A percentile compares a stretch with the other conserved stretches of the same genome.
These are phyloP conservation scores for Apeira syringaria DNA, from an alignment of 2,888 invertebrate species.

Conservation along the genomic window DNA sequence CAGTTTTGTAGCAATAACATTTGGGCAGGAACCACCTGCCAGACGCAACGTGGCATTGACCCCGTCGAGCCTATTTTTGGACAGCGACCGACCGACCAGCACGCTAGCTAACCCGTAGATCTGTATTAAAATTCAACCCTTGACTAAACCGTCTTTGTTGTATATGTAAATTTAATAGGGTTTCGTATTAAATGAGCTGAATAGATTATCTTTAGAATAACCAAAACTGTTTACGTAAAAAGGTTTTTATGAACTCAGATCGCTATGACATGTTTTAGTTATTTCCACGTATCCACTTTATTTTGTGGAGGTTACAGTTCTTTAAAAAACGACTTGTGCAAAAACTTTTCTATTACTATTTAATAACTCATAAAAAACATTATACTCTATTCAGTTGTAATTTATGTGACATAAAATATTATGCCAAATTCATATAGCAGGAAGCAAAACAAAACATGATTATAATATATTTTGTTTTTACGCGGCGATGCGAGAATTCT, in stretches of 20 bases:
- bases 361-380: too few species aligned
- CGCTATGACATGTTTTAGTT: neutral
- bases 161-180: constrained; percentile 31
- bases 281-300: too few species aligned
- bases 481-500: constrained; percentile 5
- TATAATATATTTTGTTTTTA: constrained; percentile 19
- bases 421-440: constrained; percentile 3
- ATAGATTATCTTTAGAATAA: constrained; percentile 23
- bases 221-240: constrained; percentile 7
- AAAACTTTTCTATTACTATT: too few species aligned
- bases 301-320: too few species aligned
- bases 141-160: constrained; percentile 31
- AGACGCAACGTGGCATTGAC: constrained; percentile 41
- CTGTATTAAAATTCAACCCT: constrained; percentile 36
- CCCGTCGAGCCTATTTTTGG: constrained; percentile 39
- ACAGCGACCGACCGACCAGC: constrained; percentile 32
- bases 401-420: too few species aligned
- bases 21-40: constrained; percentile 32
- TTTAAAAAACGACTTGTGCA: too few species aligned
- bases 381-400: constrained; percentile 4
- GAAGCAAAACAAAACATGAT: too few species aligned
- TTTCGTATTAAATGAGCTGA: constrained; percentile 25
- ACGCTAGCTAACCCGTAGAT: constrained; percentile 24
- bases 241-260: neutral
- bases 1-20: constrained; percentile 27